Percentiles rank a stretch among this genome's conserved stretches.
Evolutionary conservation across 2,113 vertebrate genomes (phyloP).

Genomic region (Sus scrofa): DNA sequence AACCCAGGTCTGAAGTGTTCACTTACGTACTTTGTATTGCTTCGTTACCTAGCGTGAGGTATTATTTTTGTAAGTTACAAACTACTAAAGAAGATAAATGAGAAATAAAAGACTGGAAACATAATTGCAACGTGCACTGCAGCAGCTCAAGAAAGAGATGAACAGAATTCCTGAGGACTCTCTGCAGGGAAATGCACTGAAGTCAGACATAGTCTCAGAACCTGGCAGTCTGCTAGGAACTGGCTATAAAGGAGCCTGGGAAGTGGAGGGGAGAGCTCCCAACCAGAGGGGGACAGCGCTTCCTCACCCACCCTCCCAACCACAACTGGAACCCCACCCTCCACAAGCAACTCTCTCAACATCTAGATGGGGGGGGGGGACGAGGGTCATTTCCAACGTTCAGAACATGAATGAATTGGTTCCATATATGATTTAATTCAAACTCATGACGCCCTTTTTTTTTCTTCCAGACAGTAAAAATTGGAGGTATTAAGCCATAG

Average conservation of each 20-base stretch:
- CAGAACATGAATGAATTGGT: background rate
- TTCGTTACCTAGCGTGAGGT: background rate
- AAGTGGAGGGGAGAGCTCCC: background rate
- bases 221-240: background rate
- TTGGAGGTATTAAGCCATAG: background rate
- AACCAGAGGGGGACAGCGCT: background rate
- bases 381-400: background rate
- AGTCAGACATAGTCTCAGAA: background rate
- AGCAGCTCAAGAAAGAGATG: background rate
- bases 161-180: background rate
- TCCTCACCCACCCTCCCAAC: background rate
- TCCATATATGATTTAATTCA: background rate
- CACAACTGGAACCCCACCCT: background rate
- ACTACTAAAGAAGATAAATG: background rate
- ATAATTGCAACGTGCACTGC: background rate
- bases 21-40: background rate
- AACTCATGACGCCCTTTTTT: background rate
- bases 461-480: background rate
- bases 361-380: background rate
- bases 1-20: background rate
- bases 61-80: background rate
- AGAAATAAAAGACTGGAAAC: background rate
- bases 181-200: background rate
- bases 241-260: background rate
- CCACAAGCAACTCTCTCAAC: background rate